Base-by-base conservation (phyloP, 2,797 vertebrate genomes). In the Takifugu ocellatus region DNA sequence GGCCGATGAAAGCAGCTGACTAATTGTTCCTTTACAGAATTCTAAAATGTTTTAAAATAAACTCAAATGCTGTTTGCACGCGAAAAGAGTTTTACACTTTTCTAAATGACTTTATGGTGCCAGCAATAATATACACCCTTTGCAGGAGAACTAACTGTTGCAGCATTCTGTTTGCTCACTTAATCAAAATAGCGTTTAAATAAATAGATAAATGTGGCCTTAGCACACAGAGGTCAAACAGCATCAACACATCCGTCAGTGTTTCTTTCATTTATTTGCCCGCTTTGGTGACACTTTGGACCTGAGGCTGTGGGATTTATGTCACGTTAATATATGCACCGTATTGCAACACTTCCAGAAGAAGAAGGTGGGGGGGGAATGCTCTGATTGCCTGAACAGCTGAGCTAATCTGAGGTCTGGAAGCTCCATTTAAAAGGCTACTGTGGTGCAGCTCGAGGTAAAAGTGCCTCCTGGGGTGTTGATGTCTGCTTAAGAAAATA, bases 11-110 rank as follows among this genome's bases (percentile, higher is more conserved):
- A 66, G 59, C 72, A 65, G 67, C 44, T 88, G 81, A 87, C 74
- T 90, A 89, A 91, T 91, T 87, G 67, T 81, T 77, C 75, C 73
- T 89, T 84, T 79, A 78, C 86, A 89, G 90, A 89, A 90, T 90
- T 88, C 81, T 70, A 72, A 87, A 90, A 82, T 88, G 84, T 89
- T 89, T 87, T 87, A 77, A 87, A 79, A 86, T 89, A 87, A 91
- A 90, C 85, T 78, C 75, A 73, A 58, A 86, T 79, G 71, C 61
- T 87, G 87, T 89, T 89, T 89, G 87, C 68, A 84, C 52, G 59
- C 60, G 63, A 69, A 81, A 80, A 77, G 67, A 60, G 74, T 75
- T 90, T 88, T 85, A 25, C 9, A 80, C 70, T 71, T 55, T 85
- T 78, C 78, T 83, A 77, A 87, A 83, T 73, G 71, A 55, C 68